phyloP scores from a whole-genome alignment of 2,113 vertebrate genomes.

The Lipotes vexillifer region DNA sequence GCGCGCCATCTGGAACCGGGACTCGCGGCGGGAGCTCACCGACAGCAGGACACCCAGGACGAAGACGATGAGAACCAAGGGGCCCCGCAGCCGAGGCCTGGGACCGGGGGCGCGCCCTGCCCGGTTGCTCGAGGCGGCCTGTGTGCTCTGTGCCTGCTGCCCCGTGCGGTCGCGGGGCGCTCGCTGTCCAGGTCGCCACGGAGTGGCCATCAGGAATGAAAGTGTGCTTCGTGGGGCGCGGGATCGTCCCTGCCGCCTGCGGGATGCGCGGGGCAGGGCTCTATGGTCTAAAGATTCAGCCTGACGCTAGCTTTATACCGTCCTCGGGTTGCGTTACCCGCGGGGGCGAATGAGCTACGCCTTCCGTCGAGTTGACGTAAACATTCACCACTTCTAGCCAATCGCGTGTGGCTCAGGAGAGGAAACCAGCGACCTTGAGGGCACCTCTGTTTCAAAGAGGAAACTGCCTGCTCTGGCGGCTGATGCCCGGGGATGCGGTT shows the following conservation, averaged over 20 bases:
- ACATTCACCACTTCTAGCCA: neutral
- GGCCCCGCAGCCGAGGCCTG: neutral
- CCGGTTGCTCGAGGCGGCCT: fast-evolving
- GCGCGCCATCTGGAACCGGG: too few relatives aligned
- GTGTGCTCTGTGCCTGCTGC: neutral
- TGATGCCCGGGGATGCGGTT: neutral
- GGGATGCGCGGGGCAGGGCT: fast-evolving
- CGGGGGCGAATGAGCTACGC: neutral
- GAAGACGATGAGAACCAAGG: neutral
- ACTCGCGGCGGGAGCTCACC: neutral
- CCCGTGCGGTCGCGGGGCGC: neutral
- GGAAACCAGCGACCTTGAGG: too few relatives aligned
- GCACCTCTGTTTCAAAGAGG: too few relatives aligned
- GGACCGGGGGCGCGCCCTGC: neutral
- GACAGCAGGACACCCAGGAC: neutral
- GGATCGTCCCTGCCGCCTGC: too few relatives aligned
- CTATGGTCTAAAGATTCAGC: neutral
- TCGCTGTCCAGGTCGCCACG: fast-evolving
- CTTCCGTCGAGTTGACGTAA: neutral
- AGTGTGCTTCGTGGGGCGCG: neutral
- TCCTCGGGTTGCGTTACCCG: neutral
- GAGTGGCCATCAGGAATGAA: neutral
- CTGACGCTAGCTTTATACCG: neutral
- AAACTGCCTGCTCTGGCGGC: neutral
- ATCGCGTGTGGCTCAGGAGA: neutral